These are phyloP conservation scores for Eudyptes chrysolophus DNA, from an alignment of 2,113 vertebrate species.

Conservation along the genomic window DNA sequence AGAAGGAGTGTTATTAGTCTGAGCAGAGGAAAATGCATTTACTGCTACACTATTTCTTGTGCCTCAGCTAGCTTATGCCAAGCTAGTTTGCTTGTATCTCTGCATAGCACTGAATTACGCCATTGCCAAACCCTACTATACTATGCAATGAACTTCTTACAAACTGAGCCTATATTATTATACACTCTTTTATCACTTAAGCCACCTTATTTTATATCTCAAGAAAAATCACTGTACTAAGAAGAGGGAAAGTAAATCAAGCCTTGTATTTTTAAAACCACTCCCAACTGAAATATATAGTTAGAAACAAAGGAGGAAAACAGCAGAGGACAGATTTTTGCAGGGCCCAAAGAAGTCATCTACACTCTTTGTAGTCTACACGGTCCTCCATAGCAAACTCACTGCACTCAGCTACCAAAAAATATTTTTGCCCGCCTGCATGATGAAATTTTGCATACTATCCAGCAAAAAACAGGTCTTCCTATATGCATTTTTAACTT, in stretches of 20 bases:
- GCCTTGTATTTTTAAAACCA: not conserved
- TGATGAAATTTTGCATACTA: conserved; percentile 23
- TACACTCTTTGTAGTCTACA: not conserved
- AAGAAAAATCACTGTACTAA: not conserved
- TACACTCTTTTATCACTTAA: fast-evolving
- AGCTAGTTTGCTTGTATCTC: not conserved
- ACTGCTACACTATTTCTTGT: not conserved
- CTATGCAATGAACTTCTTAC: not conserved
- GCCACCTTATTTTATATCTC: not conserved
- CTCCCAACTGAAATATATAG: not conserved
- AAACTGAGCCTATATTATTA: fast-evolving
- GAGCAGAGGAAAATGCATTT: not conserved
- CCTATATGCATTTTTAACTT: conserved; percentile 65
- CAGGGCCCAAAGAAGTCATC: not conserved
- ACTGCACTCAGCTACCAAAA: not conserved
- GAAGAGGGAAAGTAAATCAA: not conserved
- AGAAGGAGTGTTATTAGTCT: not conserved
- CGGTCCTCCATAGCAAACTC: not conserved
- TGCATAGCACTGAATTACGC: not conserved
- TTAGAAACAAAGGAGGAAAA: conserved; percentile 19
- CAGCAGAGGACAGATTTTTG: not conserved
- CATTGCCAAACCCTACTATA: not conserved
- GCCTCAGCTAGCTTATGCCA: not conserved
- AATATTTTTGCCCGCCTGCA: not conserved
- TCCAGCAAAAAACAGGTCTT: conserved; percentile 44